A percentile compares a stretch with the other conserved stretches of the same genome.
Conservation (phyloP, 2,797 vertebrate species). For the Steatocranus sp. region DNA sequence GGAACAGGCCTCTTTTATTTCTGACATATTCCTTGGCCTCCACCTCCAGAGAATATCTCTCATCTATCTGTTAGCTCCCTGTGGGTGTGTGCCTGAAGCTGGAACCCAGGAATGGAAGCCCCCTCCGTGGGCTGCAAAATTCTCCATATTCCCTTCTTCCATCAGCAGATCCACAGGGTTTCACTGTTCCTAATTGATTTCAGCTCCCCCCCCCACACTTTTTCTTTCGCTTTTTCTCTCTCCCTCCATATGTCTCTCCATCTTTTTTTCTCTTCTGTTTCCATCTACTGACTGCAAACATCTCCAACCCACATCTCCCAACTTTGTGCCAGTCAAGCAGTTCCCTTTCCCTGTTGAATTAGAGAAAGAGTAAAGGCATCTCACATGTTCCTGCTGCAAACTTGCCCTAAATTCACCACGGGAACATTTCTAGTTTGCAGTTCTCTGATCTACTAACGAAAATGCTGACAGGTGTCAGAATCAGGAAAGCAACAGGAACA, state of each 20-base stretch:
- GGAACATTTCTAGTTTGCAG: slow-evolving; percentile 70
- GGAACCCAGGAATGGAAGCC: slow-evolving; percentile 66
- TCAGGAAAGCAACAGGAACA: slow-evolving; percentile 64
- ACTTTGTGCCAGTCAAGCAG: slow-evolving; percentile 61
- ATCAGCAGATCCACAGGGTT: slow-evolving; percentile 68
- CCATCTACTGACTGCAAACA: slow-evolving; percentile 33
- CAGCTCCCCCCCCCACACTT: neutral
- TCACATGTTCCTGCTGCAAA: slow-evolving; percentile 63
- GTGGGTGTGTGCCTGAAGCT: slow-evolving; percentile 73
- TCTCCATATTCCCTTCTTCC: slow-evolving; percentile 63
- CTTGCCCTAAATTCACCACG: slow-evolving; percentile 71
- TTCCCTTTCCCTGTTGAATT: slow-evolving; percentile 60
- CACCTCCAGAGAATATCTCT: slow-evolving; percentile 73
- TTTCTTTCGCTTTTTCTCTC: neutral
- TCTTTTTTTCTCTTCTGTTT: slow-evolving; percentile 5
- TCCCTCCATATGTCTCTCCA: slow-evolving; percentile 1
- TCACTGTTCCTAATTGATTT: slow-evolving; percentile 78
- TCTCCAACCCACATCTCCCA: slow-evolving; percentile 37
- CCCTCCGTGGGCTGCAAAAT: slow-evolving; percentile 59
- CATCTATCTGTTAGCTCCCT: slow-evolving; percentile 77
- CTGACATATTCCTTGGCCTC: slow-evolving; percentile 62
- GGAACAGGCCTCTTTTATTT: slow-evolving; percentile 81
- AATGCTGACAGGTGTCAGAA: slow-evolving; percentile 80
- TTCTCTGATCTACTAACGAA: slow-evolving; percentile 77
- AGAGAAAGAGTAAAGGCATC: slow-evolving; percentile 56